Evolutionary conservation across 1,140 invertebrate genomes (phyloP).

Genomic region (Choristoneura fumiferana): DNA sequence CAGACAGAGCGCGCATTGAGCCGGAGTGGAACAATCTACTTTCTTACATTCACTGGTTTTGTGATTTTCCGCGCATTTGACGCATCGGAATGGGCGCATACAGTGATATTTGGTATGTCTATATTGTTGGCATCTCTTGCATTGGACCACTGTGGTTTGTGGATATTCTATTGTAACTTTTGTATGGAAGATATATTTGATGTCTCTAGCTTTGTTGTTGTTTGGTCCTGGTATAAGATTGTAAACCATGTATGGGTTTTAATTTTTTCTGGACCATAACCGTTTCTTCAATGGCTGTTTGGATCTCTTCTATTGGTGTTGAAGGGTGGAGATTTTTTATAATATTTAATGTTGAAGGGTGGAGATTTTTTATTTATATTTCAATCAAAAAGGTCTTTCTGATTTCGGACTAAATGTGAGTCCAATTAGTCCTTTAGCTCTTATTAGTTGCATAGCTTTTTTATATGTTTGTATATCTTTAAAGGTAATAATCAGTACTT

Average conservation of each 20-base stretch:
- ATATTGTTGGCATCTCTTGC: conserved; percentile 50
- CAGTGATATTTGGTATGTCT: conserved; percentile 31
- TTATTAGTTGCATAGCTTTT: not conserved
- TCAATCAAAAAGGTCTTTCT: not conserved
- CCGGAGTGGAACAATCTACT: conserved; percentile 20
- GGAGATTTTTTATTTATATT: too few species aligned
- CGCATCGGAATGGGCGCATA: conserved; percentile 20
- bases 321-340: not conserved
- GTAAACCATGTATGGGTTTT: conserved; percentile 24
- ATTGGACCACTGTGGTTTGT: conserved; percentile 33
- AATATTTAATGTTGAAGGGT: too few species aligned
- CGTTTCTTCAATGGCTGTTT: not conserved
- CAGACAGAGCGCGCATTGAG: conserved; percentile 20
- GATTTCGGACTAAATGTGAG: not conserved
- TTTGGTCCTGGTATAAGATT: conserved; percentile 40
- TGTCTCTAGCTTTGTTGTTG: conserved; percentile 48
- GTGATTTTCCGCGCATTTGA: conserved; percentile 22
- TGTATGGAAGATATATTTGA: conserved; percentile 23
- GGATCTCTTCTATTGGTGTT: not conserved
- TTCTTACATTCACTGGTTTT: conserved; percentile 20
- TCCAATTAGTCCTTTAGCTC: not conserved
- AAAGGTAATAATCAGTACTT: not conserved
- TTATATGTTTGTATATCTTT: not conserved
- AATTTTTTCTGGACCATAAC: not conserved
- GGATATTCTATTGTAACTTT: conserved; percentile 32